Base-by-base conservation (phyloP, 2,888 invertebrate species). In the Eucera pruinosa region DNA sequence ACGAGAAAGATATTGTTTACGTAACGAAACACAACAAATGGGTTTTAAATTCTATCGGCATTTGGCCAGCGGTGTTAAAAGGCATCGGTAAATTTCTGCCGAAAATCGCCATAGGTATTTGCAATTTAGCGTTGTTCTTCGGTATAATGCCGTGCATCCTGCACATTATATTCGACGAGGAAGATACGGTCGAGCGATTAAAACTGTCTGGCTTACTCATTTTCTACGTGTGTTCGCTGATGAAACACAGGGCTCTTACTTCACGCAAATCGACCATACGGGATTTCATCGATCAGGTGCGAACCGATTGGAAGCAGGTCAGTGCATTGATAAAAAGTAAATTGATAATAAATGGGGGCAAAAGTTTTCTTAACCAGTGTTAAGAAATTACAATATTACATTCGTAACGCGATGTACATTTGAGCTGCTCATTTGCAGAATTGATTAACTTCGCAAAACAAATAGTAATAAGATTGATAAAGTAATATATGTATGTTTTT, bases 291-390 rank as follows among this genome's bases (percentile, higher is more conserved):
- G 72, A 80, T 27, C 73, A 78, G 33, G 62, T 89, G 13, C 72
- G 83, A 15, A 47, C 33, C 0, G 89, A 89, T 55, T 89, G 89
- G 89, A 58, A 78, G 15, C 55, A 70, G 67, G 81, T 85, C 23
- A 45, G 69, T 78, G 7, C n/a, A 43, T 27, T 6, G 5, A 33
- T 52, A 11, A 18, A 30, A 5, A 13, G 25, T 48, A 25, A 25
- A 48, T 25, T 48, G 2, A 13, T 30, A 30, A 6, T 30, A 30
- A 6, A 30, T 30, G 30, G 6, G n/a, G n/a, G n/a, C n/a, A n/a
- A n/a, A n/a, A n/a, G n/a, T n/a, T n/a, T n/a, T n/a, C n/a, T n/a
- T n/a, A n/a, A n/a, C n/a, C n/a, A n/a, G n/a, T n/a, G n/a, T n/a
- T n/a, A n/a, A n/a, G n/a, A n/a, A n/a, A n/a, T n/a, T n/a, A n/a